phyloP scores from a whole-genome alignment of 2,113 vertebrate genomes.

The Caranx melampygus region DNA sequence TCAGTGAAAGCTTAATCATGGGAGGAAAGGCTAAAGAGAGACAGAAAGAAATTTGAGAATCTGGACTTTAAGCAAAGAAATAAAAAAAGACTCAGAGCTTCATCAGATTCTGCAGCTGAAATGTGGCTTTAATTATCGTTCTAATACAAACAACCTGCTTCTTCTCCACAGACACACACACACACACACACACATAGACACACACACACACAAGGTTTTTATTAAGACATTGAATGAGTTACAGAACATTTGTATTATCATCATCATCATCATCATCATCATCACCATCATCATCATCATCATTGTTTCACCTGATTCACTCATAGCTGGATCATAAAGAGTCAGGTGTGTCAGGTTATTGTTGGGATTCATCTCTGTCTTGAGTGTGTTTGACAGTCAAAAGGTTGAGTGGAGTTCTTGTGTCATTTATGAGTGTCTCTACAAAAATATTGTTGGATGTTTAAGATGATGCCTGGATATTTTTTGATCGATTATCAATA shows the following conservation, averaged over 20 bases:
- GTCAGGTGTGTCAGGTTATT: too few species aligned
- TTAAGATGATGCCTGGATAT: neutral
- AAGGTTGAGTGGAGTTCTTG: neutral
- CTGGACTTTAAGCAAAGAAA: neutral
- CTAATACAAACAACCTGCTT: conserved; percentile 26
- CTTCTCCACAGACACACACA: neutral
- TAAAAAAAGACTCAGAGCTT: neutral
- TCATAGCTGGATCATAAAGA: too few species aligned
- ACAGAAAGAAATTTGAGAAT: neutral
- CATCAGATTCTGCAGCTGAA: neutral
- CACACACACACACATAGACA: too few species aligned
- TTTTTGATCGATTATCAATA: neutral
- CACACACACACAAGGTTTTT: neutral
- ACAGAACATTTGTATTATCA: conserved; percentile 16
- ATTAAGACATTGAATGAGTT: conserved; percentile 18
- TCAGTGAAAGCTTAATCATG: neutral
- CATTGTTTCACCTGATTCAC: too few species aligned
- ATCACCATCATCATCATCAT: neutral
- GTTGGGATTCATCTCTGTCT: neutral
- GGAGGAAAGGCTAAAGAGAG: neutral
- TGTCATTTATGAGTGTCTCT: neutral
- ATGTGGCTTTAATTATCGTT: conserved; percentile 42
- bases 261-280: neutral
- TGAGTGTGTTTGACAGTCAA: neutral
- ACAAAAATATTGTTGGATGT: neutral